These are phyloP conservation scores for Dallia pectoralis DNA, from an alignment of 2,797 vertebrate genomes.

Conservation along the genomic window DNA sequence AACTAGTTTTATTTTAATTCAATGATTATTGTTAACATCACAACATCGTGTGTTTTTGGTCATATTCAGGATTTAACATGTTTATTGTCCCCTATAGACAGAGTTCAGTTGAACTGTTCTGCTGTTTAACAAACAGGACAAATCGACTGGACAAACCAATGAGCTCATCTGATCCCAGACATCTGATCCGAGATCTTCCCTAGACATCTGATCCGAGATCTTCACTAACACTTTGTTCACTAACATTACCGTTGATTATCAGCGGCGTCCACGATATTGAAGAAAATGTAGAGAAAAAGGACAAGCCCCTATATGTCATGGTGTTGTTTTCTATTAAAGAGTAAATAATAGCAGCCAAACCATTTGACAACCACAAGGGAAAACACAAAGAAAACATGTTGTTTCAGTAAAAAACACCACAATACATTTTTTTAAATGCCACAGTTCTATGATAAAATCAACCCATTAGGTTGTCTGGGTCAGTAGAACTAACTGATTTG, in stretches of 20 bases:
- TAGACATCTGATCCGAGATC: background rate
- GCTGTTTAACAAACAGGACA: background rate
- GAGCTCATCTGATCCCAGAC: background rate
- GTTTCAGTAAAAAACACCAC: background rate
- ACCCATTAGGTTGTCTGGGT: background rate
- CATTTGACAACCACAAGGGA: background rate
- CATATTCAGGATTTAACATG: background rate
- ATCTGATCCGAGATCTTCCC: background rate
- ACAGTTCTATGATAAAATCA: background rate
- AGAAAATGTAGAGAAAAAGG: background rate
- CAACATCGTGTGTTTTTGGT: background rate
- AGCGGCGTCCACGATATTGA: background rate
- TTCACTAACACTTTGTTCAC: background rate
- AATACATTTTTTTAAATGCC: background rate
- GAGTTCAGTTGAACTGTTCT: background rate
- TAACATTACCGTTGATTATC: background rate
- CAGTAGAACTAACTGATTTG: background rate
- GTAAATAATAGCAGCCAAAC: background rate
- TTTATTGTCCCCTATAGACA: background rate
- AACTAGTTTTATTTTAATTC: background rate
- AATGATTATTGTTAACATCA: background rate
- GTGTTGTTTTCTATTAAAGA: background rate
- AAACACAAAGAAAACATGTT: background rate
- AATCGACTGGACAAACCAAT: background rate
- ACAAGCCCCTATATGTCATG: no score